These are phyloP conservation scores for Antheraea assamensis DNA, from an alignment of 2,888 invertebrate species.

Conservation along the genomic window DNA sequence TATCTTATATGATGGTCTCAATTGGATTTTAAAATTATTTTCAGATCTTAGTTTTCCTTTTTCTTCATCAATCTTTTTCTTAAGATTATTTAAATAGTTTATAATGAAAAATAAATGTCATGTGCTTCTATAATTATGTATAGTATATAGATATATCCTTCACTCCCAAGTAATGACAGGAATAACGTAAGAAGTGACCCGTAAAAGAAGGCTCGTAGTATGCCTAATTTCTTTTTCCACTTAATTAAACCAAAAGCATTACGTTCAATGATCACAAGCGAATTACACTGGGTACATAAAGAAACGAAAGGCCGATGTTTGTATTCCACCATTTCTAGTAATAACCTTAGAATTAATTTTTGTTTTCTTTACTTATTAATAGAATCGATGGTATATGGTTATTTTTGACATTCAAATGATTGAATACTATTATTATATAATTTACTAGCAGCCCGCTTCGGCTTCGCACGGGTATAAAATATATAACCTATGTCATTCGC, in stretches of 20 bases:
- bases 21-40: no score
- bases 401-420: no score
- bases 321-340: neutral
- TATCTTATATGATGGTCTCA: no score
- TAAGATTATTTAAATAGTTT: no score
- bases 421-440: no score
- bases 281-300: neutral
- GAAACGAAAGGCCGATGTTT: neutral
- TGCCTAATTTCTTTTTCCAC: conserved; percentile 28
- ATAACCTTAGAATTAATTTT: neutral
- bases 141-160: neutral
- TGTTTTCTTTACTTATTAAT: neutral
- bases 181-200: conserved; percentile 30
- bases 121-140: neutral
- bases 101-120: neutral
- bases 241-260: conserved; percentile 8
- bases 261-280: neutral
- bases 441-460: no score
- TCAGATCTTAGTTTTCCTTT: no score
- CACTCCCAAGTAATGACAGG: conserved; percentile 11
- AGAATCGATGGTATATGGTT: neutral
- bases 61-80: no score
- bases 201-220: conserved; percentile 18
- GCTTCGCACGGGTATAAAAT: no score
- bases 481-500: no score